A percentile compares a stretch with the other conserved stretches of the same genome.
Conservation (phyloP, 2,113 vertebrate species). For the Grus americana region DNA sequence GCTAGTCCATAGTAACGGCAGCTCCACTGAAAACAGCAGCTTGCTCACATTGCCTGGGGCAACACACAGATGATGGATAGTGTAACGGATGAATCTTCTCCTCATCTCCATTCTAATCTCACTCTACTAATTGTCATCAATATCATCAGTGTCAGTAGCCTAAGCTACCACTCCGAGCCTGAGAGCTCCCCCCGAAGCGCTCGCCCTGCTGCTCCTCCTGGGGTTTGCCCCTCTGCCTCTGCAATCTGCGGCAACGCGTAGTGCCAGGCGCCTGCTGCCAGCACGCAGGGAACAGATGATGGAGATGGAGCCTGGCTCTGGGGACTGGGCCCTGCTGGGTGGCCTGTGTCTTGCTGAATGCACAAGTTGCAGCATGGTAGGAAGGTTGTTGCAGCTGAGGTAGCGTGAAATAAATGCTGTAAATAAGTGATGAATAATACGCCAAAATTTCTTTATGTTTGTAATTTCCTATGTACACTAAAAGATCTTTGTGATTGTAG, state of each 20-base stretch:
- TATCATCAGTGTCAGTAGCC: conserved; percentile 57
- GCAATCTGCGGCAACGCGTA: conserved; percentile 20
- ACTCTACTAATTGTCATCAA: conserved; percentile 63
- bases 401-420: not conserved
- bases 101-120: conserved; percentile 58
- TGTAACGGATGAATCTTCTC: conserved; percentile 67
- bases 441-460: not conserved
- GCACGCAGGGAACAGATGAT: not conserved
- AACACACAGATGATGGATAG: conserved; percentile 59
- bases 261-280: not conserved
- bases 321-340: not conserved
- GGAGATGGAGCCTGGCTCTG: not conserved
- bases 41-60: conserved; percentile 59
- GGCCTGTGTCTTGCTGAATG: not conserved
- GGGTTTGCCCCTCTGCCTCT: not conserved
- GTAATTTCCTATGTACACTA: not conserved
- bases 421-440: not conserved
- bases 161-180: not conserved
- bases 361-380: not conserved
- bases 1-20: not conserved
- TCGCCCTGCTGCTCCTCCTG: conserved; percentile 16
- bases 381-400: not conserved
- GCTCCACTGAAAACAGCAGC: conserved; percentile 32
- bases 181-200: not conserved
- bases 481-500: not conserved